Conservation (phyloP, 2,113 vertebrate genomes). For the Glaucidium brasilianum region DNA sequence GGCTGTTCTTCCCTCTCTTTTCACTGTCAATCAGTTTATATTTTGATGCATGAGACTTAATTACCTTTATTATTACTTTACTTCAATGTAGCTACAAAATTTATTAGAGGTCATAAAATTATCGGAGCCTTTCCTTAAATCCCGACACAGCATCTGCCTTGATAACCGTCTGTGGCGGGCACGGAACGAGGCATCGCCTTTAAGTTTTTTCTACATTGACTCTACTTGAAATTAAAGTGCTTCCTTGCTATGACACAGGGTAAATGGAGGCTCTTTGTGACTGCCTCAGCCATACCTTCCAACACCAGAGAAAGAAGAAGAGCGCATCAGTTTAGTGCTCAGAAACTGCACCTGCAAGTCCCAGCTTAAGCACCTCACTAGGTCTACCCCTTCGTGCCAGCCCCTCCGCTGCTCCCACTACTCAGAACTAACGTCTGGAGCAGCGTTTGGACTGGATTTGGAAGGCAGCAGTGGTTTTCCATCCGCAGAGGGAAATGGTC, state of each 20-base stretch:
- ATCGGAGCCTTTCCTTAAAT: background rate
- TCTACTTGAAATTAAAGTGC: background rate
- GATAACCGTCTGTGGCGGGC: background rate
- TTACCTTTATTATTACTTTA: background rate
- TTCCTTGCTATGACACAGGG: background rate
- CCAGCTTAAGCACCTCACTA: background rate
- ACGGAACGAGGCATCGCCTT: background rate
- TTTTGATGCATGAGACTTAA: background rate
- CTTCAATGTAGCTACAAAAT: background rate
- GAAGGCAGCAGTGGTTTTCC: background rate
- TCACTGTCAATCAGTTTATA: background rate
- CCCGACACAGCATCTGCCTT: background rate
- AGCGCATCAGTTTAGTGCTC: rapidly evolving
- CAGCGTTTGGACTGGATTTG: too few relatives aligned
- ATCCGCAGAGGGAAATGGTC: rapidly evolving
- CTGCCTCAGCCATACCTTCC: background rate
- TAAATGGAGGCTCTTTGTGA: background rate
- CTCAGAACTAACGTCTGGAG: background rate
- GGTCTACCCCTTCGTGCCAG: too few relatives aligned
- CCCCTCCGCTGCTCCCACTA: background rate
- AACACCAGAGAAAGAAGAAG: background rate
- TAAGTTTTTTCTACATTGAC: background rate
- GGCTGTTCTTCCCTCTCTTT: background rate
- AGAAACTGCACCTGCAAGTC: rapidly evolving
- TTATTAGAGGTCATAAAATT: background rate